A percentile compares a stretch with the other conserved stretches of the same genome.
These are phyloP conservation scores for Paragorgia papillata DNA, from an alignment of 92 coral and sea anemone species.

Conservation along the genomic window DNA sequence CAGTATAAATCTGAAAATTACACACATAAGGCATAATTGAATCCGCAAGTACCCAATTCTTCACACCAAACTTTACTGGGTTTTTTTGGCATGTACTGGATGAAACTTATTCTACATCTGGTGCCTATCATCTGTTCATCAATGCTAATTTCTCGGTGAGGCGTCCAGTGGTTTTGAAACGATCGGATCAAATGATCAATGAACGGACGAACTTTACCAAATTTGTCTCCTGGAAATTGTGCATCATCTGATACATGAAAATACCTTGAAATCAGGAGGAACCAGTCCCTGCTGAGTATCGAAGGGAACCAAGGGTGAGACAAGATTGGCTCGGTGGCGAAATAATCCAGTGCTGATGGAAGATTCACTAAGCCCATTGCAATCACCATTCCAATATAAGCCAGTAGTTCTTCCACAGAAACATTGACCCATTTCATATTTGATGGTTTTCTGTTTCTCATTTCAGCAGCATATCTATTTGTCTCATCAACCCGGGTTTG, in stretches of 20 bases:
- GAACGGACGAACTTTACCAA: constrained; percentile 32
- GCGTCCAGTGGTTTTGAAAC: constrained; percentile 46
- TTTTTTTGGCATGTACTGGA: constrained; percentile 63
- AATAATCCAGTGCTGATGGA: constrained; percentile 32
- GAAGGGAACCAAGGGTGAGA: constrained; percentile 41
- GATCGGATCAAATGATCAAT: constrained; percentile 31
- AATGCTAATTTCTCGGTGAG: constrained; percentile 58
- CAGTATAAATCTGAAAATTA: constrained; percentile 45
- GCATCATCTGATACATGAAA: constrained; percentile 42
- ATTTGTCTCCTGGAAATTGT: constrained; percentile 37
- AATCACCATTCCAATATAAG: constrained; percentile 19
- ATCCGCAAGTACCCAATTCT: constrained; percentile 57
- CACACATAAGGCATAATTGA: constrained; percentile 32
- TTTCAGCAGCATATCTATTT: constrained; percentile 55
- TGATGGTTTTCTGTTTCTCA: constrained; percentile 17
- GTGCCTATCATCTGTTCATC: constrained; percentile 62
- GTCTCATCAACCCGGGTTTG: constrained; percentile 47
- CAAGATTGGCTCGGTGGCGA: constrained; percentile 32
- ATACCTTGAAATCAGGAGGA: constrained; percentile 16
- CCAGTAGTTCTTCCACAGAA: constrained; percentile 41
- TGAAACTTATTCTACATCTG: constrained; percentile 57
- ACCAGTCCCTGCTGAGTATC: constrained; percentile 27
- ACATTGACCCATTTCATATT: constrained; percentile 14
- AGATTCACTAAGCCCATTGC: constrained; percentile 50
- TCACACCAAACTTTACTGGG: constrained; percentile 51